Evolutionary conservation across 2,888 invertebrate genomes (phyloP).

Genomic region (Lithophane semibrunnea): DNA sequence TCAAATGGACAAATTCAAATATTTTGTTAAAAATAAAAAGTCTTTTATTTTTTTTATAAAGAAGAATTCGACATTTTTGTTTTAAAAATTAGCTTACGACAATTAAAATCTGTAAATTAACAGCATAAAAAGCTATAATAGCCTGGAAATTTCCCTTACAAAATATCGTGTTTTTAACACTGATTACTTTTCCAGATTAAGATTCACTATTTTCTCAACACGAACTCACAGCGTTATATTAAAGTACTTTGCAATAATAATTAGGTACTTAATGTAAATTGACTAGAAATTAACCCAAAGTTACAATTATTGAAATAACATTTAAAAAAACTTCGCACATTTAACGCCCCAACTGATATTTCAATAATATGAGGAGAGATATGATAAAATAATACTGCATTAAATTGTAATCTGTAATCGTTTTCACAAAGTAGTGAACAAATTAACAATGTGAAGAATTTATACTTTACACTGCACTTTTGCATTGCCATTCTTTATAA

Average conservation of each 20-base stretch:
- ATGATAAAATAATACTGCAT: conserved; percentile 9
- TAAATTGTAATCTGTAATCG: not conserved
- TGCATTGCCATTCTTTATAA: not conserved
- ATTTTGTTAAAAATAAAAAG: not conserved
- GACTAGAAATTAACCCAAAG: conserved; percentile 53
- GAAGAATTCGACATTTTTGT: accelerated
- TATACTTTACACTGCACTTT: not conserved
- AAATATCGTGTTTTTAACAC: not conserved
- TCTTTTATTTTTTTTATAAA: not conserved
- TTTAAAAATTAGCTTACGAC: not conserved
- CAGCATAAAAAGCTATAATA: not conserved
- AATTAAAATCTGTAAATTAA: not conserved
- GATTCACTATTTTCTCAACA: not conserved
- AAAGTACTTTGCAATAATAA: not conserved
- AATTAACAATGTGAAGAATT: not conserved
- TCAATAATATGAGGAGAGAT: not conserved
- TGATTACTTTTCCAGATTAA: not conserved
- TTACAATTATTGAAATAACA: not conserved
- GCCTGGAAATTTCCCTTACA: not conserved
- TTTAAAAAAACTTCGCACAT: not conserved
- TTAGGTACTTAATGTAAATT: not conserved
- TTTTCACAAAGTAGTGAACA: not conserved
- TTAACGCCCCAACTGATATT: conserved; percentile 3
- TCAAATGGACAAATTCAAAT: not conserved
- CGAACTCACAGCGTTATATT: not conserved